phyloP scores from a whole-genome alignment of 2,113 vertebrate genomes.

The Rhegmatorhina hoffmannsi region DNA sequence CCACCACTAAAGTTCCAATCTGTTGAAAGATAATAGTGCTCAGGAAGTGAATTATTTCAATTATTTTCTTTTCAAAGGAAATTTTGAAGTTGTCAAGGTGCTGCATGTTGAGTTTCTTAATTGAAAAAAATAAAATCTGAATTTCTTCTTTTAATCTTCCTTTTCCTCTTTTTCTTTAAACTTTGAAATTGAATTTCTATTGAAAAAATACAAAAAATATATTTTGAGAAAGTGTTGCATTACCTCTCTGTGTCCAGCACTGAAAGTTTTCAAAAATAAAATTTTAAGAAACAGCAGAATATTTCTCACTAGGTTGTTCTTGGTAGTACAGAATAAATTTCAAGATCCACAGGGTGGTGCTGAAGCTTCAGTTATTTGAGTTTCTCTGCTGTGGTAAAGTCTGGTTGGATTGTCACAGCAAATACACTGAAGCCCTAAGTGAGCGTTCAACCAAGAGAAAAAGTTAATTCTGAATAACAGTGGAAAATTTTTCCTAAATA shows the following conservation, averaged over 20 bases:
- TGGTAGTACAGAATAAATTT: neutral
- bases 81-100: neutral
- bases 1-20: neutral
- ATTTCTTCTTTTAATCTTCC: neutral
- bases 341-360: slow-evolving; percentile 51
- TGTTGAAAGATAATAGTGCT: neutral
- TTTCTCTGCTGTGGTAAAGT: neutral
- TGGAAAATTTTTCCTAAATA: neutral
- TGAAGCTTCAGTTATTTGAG: neutral
- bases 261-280: neutral
- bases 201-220: neutral
- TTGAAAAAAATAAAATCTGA: neutral
- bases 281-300: neutral
- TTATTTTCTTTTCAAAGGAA: neutral
- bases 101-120: neutral
- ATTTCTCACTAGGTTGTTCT: neutral
- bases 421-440: neutral
- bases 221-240: neutral
- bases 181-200: neutral
- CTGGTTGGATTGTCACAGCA: neutral
- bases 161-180: neutral
- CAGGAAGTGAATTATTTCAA: neutral
- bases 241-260: neutral
- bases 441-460: neutral
- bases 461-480: neutral